Evolutionary conservation across 2,888 invertebrate genomes (phyloP), one percentile per base, ranked within the genome.

Genomic region (Steinernema scapterisci): DNA sequence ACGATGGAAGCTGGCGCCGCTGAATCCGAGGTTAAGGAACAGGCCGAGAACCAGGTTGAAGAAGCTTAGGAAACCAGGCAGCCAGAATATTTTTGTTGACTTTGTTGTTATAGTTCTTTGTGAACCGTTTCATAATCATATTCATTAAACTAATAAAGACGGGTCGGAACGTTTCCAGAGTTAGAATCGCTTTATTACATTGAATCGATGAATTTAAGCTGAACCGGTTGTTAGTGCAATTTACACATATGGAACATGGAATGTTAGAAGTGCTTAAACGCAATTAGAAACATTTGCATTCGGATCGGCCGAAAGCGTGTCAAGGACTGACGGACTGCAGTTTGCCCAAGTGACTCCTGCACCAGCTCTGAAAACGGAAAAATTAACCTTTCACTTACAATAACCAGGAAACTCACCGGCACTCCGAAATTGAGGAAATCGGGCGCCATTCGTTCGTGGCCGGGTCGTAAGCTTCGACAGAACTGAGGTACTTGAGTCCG

Each of bases 371-470:
- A 0, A 54, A 56, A 5, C 9, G 43, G 21, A 27, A 2, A 25
- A 54, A 13, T 71, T n/a, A 19, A 45, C 16, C 19, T 21, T 21
- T 2, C 7, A 43, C 16, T 16, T 16, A 72, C 23, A 31, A 38
- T 27, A 11, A 1, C 2, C n/a, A 1, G 2, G 16, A 19, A 72
- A 51, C 38, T 38, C 70, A 75, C 70, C 90, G 83, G 75, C 88
- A 88, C 76, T 88, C 86, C 23, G 85, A 83, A 73, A 89, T 89
- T 43, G 84, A 82, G 23, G 86, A 85, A 31, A 88, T 84, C 45
- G 83, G 77, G 56, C 80, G 79, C 89, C 89, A 90, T 76, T 87
- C 88, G 46, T 86, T 81, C 11, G 77, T 77, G 27, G 77, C 16
- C 1, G 86, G 85, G 73, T 87, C 87, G 76, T 81, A 88, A 23